Base-by-base conservation (phyloP, 92 coral and sea anemone species). In the Isaurus tuberculatus region DNA sequence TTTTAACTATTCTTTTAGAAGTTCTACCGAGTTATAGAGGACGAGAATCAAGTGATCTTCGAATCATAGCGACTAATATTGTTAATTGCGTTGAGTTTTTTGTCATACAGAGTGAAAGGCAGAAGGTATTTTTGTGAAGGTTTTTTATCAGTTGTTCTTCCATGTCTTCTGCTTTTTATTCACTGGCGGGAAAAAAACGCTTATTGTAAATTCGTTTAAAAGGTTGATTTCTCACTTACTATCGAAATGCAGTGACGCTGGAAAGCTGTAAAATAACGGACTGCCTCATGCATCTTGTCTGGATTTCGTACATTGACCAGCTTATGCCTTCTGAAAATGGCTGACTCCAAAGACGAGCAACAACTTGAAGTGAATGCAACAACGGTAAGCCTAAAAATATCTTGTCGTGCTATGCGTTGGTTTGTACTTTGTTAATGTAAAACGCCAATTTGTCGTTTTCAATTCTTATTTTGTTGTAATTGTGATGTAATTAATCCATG, bases 241-340 rank as follows among this genome's bases (percentile, higher is more conserved):
- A 36, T 77, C 68, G 82, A 77, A 44, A 40, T 77, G 82, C 70
- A 77, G 82, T 77, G 82, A 77, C 46, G 82, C 82, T 77, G 82
- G 70, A 67, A 57, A 57, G 32, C 16, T 33, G 57, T 25, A 77
- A 48, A 36, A 77, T 22, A 26, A 28, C 27, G 34, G 82, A 36
- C 49, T 77, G 27, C 82, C 82, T 77, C 70, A 77, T 77, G 82
- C 36, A 36, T 77, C 69, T 36, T 77, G 82, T 77, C 32, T 58
- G 82, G 82, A 60, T 77, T 34, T 77, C 82, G 46, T 40, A 77
- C 69, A 43, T 77, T 32, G 70, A 77, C 51, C 82, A 77, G 36
- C 82, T 77, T n/a, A 77, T 77, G 82, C 82, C 82, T 27, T 77
- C 82, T 1, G 82, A 77, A 77, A 77, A 77, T 77, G 82, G 82